Base-by-base conservation (phyloP, 1,140 invertebrate species). In the Gryon sp. region DNA sequence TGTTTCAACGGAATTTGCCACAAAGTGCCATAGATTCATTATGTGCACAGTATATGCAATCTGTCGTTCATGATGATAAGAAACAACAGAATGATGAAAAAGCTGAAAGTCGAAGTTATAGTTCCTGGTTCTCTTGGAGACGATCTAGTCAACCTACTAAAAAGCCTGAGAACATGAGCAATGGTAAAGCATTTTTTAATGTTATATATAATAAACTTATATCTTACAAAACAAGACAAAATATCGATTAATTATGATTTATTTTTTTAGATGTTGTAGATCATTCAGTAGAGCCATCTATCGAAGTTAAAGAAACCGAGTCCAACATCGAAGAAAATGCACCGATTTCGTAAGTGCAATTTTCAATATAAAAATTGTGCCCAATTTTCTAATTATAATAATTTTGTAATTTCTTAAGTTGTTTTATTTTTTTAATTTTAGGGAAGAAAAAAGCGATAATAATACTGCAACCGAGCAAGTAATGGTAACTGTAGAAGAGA, bases 1-100 rank as follows among this genome's bases (percentile, higher is more conserved):
- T 94, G 59, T 99, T 94, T 89, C 92, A 96, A 82, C 92, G 95
- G 79, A 92, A 94, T 55, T 89, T 99, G 73, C 93, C 95, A 4
- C 90, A 90, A 79, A 76, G 11, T 14, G 52, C 80, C 0, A 76
- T 88, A 2, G 81, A 86, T 48, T 86, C 86, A 74, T 78, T 90
- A 11, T 88, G 86, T 20, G 81, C 80, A 0, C 82, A 89, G 14
- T 87, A 89, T 32, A 89, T 90, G 86, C 77, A 87, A 1, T 66
- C 83, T 8, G 79, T 82, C 4, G 53, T 84, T 26, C 82, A 83
- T 0, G 79, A 86, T 19, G 84, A 84, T 4, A 84, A 83, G 14
- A 88, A 88, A 38, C 60, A 75, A 26, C 41, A 80, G 15, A 83
- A 6, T 18, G 83, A 26, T 11, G 48, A 14, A 2, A 90, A 90